A percentile compares a stretch with the other conserved stretches of the same genome.
Evolutionary conservation across 2,113 vertebrate species (phyloP).

Genomic region (Delphinapterus leucas): DNA sequence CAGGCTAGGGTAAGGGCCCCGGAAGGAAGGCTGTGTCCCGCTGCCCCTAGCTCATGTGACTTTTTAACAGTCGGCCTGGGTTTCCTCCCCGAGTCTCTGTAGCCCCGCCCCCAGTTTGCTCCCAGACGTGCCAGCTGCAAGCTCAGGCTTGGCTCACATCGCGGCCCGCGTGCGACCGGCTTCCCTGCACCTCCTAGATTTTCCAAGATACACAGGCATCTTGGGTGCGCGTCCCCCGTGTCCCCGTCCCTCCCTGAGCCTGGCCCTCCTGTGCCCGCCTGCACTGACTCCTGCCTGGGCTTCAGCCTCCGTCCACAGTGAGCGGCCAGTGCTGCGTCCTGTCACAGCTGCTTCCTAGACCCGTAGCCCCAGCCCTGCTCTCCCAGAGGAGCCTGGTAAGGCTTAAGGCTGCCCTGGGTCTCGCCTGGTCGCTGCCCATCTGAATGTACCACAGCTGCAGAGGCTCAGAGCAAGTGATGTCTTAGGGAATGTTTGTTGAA

Average conservation of each 20-base stretch:
- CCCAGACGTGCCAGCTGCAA: neutral
- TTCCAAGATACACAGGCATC: accelerated
- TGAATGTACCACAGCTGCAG: accelerated
- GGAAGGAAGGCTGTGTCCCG: neutral
- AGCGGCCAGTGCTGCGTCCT: neutral
- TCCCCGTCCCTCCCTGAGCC: neutral
- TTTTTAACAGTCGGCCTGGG: accelerated
- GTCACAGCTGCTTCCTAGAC: neutral
- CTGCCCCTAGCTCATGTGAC: neutral
- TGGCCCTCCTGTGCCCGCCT: neutral
- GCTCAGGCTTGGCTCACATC: neutral
- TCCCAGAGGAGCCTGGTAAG: neutral
- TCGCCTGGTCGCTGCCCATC: accelerated
- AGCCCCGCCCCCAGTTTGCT: neutral
- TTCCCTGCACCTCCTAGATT: neutral
- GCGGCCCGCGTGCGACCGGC: too few species aligned
- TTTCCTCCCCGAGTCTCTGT: neutral
- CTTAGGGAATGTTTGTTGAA: neutral
- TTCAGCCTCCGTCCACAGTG: accelerated
- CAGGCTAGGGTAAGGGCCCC: neutral
- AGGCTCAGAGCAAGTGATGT: neutral
- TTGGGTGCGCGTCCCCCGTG: neutral
- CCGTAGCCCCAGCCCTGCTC: neutral
- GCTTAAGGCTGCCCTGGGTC: accelerated
- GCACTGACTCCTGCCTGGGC: neutral